phyloP scores from a whole-genome alignment of 2,113 vertebrate species.

The Odontophorus gujanensis region DNA sequence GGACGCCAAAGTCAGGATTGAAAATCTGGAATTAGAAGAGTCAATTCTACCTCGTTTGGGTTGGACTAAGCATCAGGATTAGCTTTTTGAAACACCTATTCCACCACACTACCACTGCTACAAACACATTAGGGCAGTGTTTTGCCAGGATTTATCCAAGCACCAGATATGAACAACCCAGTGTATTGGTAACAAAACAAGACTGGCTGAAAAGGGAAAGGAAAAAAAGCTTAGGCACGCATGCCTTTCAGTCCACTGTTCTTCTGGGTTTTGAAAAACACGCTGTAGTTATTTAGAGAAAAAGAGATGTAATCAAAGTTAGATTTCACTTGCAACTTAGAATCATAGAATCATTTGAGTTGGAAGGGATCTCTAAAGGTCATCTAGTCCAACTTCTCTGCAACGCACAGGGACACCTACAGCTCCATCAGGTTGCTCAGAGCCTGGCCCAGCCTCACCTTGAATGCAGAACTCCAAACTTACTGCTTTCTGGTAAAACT shows the following conservation, averaged over 20 bases:
- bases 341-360: too few relatives aligned
- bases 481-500: background rate
- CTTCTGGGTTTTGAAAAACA: background rate
- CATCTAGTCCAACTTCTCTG: too few relatives aligned
- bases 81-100: background rate
- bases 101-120: background rate
- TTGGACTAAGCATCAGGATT: background rate
- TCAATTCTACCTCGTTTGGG: background rate
- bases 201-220: background rate
- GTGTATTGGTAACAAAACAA: background rate
- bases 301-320: background rate
- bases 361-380: too few relatives aligned
- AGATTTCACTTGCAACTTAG: background rate
- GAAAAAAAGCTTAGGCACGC: background rate
- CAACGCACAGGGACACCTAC: too few relatives aligned
- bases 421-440: too few relatives aligned
- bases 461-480: background rate
- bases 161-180: background rate
- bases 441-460: too few relatives aligned
- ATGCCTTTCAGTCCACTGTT: background rate
- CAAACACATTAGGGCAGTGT: background rate
- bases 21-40: conserved; percentile 13
- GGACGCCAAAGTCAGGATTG: background rate
- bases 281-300: conserved; percentile 11
- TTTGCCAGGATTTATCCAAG: background rate